These are phyloP conservation scores for Drosophila testacea DNA, from an alignment of 2,888 invertebrate species.

Conservation along the genomic window DNA sequence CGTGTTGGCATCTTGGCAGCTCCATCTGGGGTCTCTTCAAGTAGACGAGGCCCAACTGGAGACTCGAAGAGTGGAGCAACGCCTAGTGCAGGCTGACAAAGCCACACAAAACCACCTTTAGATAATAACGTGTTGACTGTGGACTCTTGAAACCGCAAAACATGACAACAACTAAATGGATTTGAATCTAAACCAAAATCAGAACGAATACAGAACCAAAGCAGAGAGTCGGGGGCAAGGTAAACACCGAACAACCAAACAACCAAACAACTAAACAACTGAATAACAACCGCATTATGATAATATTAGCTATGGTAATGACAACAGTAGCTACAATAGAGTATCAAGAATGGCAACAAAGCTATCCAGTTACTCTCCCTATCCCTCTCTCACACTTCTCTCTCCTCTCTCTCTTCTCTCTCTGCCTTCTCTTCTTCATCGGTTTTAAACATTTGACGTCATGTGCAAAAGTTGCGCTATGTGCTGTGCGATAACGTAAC, in stretches of 20 bases:
- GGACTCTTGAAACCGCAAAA: constrained; percentile 26
- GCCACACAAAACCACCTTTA: constrained; percentile 33
- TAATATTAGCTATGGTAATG: constrained; percentile 74
- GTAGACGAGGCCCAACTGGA: neutral
- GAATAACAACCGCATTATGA: constrained; percentile 68
- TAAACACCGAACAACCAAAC: constrained; percentile 33
- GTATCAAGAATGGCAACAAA: constrained; percentile 37
- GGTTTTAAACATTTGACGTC: constrained; percentile 68
- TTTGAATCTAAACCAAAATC: constrained; percentile 34
- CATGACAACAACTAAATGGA: constrained; percentile 12
- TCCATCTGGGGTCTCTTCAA: constrained; percentile 62
- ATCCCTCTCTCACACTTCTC: neutral
- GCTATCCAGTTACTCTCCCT: constrained; percentile 46
- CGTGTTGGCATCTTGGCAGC: constrained; percentile 75
- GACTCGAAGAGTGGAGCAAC: neutral
- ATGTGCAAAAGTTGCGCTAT: constrained; percentile 71
- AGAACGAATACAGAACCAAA: constrained; percentile 30
- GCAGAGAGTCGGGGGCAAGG: constrained; percentile 56
- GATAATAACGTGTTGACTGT: constrained; percentile 20
- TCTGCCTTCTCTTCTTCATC: constrained; percentile 11
- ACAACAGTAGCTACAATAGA: constrained; percentile 30
- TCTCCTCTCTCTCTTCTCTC: constrained; percentile 2
- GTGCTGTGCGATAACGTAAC: constrained; percentile 65
- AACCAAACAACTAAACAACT: constrained; percentile 19
- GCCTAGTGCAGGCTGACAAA: constrained; percentile 10